Percentiles rank a stretch among this genome's conserved stretches.
Evolutionary conservation across 2,797 vertebrate species (phyloP).

Genomic region (Catostomus latipinnis): DNA sequence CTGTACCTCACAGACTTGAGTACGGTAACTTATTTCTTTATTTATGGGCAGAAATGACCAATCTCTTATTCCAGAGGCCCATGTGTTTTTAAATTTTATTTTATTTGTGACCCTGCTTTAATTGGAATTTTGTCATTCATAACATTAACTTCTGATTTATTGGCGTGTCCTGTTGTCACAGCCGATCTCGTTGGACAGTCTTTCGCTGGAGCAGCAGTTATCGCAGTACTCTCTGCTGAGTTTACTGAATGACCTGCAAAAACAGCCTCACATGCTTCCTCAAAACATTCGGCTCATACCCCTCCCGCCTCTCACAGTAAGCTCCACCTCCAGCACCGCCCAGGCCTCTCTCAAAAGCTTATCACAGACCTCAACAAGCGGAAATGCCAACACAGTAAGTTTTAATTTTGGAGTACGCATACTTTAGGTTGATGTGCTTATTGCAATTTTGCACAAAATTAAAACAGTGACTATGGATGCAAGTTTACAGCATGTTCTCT

Average conservation of each 20-base stretch:
- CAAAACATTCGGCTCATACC: slow-evolving; percentile 88
- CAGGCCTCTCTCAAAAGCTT: slow-evolving; percentile 88
- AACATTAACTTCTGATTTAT: background rate
- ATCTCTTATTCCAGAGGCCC: too few species aligned
- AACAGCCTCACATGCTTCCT: slow-evolving; percentile 77
- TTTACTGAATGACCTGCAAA: slow-evolving; percentile 82
- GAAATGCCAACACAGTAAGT: slow-evolving; percentile 91
- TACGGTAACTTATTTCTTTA: too few species aligned
- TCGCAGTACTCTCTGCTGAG: slow-evolving; percentile 92
- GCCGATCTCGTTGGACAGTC: slow-evolving; percentile 85
- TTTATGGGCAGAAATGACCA: too few species aligned
- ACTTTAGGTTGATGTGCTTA: background rate
- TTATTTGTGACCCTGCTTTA: background rate
- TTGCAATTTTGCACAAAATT: background rate
- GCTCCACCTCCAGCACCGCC: slow-evolving; percentile 78
- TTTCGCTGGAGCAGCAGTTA: slow-evolving; percentile 95
- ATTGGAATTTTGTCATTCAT: background rate
- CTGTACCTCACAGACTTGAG: too few species aligned
- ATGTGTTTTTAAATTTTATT: background rate
- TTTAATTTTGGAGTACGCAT: background rate
- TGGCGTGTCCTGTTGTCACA: slow-evolving; percentile 55
- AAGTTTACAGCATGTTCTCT: too few species aligned
- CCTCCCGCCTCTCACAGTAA: slow-evolving; percentile 85
- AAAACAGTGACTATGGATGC: too few species aligned
- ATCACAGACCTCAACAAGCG: slow-evolving; percentile 85